Evolutionary conservation across 2,113 vertebrate genomes (phyloP).

Genomic region (Sebastes fasciatus): DNA sequence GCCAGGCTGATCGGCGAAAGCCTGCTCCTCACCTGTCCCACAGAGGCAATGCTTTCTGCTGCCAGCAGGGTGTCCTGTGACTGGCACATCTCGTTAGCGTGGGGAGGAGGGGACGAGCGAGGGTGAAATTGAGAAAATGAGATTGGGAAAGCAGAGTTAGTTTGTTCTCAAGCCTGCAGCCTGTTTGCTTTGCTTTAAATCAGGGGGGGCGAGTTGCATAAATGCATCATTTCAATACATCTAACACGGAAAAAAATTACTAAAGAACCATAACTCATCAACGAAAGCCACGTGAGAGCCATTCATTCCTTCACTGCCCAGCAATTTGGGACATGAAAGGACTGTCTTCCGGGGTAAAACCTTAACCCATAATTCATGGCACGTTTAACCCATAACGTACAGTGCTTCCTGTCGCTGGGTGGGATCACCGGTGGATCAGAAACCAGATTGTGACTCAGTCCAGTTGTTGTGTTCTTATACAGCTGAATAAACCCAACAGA

Average conservation of each 20-base stretch:
- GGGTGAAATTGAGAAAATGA: slow-evolving; percentile 76
- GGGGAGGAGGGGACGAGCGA: slow-evolving; percentile 43
- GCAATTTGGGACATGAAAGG: slow-evolving; percentile 53
- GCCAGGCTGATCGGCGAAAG: slow-evolving; percentile 81
- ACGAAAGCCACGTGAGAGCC: slow-evolving; percentile 38
- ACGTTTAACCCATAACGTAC: slow-evolving; percentile 42
- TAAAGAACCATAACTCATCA: slow-evolving; percentile 41
- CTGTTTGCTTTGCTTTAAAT: slow-evolving; percentile 24
- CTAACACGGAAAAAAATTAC: slow-evolving; percentile 7
- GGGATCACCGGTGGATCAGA: slow-evolving; percentile 46
- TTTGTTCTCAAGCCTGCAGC: slow-evolving; percentile 47
- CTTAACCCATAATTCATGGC: slow-evolving; percentile 54
- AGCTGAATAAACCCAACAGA: slow-evolving; percentile 18
- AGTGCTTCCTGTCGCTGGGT: slow-evolving; percentile 52
- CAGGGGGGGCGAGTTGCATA: neutral
- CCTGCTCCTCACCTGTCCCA: slow-evolving; percentile 76
- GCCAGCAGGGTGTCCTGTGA: slow-evolving; percentile 82
- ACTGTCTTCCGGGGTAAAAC: slow-evolving; percentile 36
- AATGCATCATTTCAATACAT: slow-evolving; percentile 44
- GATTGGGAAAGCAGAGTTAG: slow-evolving; percentile 40
- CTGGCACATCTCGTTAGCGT: slow-evolving; percentile 81
- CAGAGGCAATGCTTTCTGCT: slow-evolving; percentile 68
- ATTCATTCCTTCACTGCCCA: slow-evolving; percentile 33
- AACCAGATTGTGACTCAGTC: slow-evolving; percentile 18
- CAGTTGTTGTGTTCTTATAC: neutral